A percentile compares a stretch with the other conserved stretches of the same genome.
phyloP scores from a whole-genome alignment of 2,888 invertebrate genomes.

The Polyommatus icarus region DNA sequence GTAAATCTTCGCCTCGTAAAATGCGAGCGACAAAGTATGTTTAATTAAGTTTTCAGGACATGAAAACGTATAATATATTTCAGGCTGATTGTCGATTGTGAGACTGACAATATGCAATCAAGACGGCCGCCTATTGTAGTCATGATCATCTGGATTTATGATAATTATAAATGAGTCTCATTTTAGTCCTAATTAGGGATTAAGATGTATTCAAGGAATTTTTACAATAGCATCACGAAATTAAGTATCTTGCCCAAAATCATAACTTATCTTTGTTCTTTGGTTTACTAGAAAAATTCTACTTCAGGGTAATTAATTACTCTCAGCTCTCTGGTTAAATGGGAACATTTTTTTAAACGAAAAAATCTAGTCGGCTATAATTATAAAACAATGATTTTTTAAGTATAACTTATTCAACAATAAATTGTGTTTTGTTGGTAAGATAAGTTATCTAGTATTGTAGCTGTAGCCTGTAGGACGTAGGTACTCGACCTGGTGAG shows the following conservation, averaged over 20 bases:
- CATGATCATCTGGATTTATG: neutral
- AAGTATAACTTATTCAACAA: too few species aligned
- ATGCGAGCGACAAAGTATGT: neutral
- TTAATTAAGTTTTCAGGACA: neutral
- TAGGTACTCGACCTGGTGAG: too few species aligned
- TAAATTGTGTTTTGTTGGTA: too few species aligned
- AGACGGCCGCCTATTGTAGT: neutral
- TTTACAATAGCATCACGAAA: neutral
- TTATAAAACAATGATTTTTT: too few species aligned
- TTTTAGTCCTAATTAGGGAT: neutral
- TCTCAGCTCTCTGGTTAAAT: too few species aligned
- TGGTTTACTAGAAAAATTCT: too few species aligned
- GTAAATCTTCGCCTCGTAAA: neutral
- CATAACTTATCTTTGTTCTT: neutral
- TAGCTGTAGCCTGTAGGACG: too few species aligned
- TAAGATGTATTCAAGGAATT: neutral
- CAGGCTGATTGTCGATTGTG: neutral
- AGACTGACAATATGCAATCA: neutral
- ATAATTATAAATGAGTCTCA: neutral
- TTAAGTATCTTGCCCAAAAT: neutral
- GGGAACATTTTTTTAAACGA: too few species aligned
- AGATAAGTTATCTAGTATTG: too few species aligned
- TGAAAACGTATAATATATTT: neutral
- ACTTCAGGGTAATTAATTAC: too few species aligned
- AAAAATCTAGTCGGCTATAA: too few species aligned